Base-by-base conservation (phyloP, 2,888 invertebrate genomes). In the Sinhomidia bicolor region DNA sequence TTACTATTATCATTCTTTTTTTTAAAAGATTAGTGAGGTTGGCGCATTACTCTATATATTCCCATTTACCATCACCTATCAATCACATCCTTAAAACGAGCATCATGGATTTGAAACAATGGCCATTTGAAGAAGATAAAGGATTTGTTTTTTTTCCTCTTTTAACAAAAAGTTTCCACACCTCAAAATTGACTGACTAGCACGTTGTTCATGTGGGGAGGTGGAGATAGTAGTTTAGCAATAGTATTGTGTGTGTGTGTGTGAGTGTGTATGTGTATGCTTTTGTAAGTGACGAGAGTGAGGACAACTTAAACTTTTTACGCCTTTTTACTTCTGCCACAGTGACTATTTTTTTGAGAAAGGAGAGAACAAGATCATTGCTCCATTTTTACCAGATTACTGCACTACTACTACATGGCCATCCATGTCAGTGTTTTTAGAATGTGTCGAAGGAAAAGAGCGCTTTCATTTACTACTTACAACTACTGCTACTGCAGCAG, bases 381-480 rank as follows among this genome's bases (percentile, higher is more conserved):
- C 65, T 68, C 65, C 36, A 68, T 68, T 68, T 68, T 14, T 32
- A 36, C 36, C 4, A 36, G 32, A 68, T 68, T 68, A 68, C n/a
- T n/a, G n/a, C n/a, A n/a, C n/a, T n/a, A n/a, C n/a, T 23, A n/a
- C 9, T 17, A 68, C 65, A 68, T 9, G 36, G 20, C 14, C 29
- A 26, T 62, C 62, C 26, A 62, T 26, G 32, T 1, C 7, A 32
- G 17, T 17, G 65, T 9, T 68, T 68, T 68, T 68, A 12, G 14
- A 62, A 71, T 41, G 44, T 74, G 14, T 51, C 5, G 47, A 74
- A 62, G 47, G 51, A 62, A 80, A 78, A 71, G 32, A 81, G 51
- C 51, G 65, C 82, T 57, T 71, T 60, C 82, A 82, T 88, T 85
- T 85, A 85, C 17, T 78, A 20, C 36, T 20, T 20, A 20, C 20